Percentiles rank a stretch among this genome's conserved stretches.
phyloP scores from a whole-genome alignment of 2,797 vertebrate genomes.

The Myotis daubentonii region DNA sequence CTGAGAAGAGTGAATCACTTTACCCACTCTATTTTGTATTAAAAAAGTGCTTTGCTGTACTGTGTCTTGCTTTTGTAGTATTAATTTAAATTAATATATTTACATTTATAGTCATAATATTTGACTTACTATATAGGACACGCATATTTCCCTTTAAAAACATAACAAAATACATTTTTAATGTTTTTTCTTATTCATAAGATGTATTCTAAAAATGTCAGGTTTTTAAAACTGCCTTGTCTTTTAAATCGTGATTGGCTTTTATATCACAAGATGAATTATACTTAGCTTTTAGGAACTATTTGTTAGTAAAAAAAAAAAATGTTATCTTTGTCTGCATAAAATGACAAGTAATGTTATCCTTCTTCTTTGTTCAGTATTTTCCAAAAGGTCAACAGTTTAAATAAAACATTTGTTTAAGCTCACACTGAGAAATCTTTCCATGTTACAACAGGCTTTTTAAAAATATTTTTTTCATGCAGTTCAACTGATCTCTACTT shows the following conservation, averaged over 20 bases:
- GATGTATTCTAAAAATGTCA: background rate
- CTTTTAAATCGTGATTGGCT: background rate
- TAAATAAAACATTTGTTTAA: slow-evolving; percentile 33
- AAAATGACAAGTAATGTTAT: background rate
- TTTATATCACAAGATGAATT: slow-evolving; percentile 30
- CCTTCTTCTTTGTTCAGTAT: background rate
- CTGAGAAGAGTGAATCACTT: background rate
- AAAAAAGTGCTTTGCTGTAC: background rate
- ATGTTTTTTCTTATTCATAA: background rate
- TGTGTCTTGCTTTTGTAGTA: background rate
- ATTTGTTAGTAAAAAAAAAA: background rate
- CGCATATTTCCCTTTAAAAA: slow-evolving; percentile 8
- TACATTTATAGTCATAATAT: background rate
- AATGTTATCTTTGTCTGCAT: background rate
- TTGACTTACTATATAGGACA: background rate
- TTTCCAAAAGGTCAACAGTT: slow-evolving; percentile 33
- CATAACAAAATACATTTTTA: background rate
- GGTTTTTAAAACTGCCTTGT: background rate
- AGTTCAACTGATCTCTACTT: background rate
- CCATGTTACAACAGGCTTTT: background rate
- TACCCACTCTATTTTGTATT: background rate
- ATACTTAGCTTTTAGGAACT: slow-evolving; percentile 44
- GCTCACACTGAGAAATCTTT: background rate
- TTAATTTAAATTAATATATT: background rate
- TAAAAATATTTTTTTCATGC: background rate